Conservation (phyloP, 1,140 invertebrate species). For the Aleiodes sp. region DNA sequence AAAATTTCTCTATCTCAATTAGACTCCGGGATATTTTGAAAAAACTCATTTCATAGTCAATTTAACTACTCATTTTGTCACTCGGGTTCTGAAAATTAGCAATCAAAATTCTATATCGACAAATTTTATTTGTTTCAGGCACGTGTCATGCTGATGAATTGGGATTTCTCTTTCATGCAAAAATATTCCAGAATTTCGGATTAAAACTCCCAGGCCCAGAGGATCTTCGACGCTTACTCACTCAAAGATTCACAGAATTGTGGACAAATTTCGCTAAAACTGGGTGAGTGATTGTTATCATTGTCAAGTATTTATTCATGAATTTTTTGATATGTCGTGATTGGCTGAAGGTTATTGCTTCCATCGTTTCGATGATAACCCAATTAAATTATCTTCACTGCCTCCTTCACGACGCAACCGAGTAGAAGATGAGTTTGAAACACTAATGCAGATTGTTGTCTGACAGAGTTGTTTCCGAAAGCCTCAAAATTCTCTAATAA, state of each 20-base stretch:
- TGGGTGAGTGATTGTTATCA: slow-evolving; percentile 41
- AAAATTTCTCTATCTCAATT: too few species aligned
- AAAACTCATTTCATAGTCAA: neutral
- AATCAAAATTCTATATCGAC: neutral
- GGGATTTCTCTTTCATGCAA: slow-evolving; percentile 44
- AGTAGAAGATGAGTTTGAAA: too few species aligned
- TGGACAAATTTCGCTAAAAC: slow-evolving; percentile 61
- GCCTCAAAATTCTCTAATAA: too few species aligned
- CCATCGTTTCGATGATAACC: too few species aligned
- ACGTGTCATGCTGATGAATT: slow-evolving; percentile 50
- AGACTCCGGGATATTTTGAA: too few species aligned
- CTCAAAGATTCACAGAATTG: slow-evolving; percentile 49
- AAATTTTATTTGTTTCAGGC: slow-evolving; percentile 38
- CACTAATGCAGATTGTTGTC: too few species aligned
- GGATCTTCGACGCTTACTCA: slow-evolving; percentile 33
- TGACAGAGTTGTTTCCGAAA: too few species aligned
- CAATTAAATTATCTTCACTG: too few species aligned
- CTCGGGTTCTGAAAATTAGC: neutral
- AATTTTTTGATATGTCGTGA: neutral
- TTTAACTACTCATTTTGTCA: too few species aligned
- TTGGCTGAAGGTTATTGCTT: too few species aligned
- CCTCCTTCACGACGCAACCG: too few species aligned
- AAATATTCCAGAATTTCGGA: neutral
- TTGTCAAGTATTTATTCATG: neutral
- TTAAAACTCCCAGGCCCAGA: neutral